Conservation (phyloP, 2,797 vertebrate genomes). For the Mareca penelope region DNA sequence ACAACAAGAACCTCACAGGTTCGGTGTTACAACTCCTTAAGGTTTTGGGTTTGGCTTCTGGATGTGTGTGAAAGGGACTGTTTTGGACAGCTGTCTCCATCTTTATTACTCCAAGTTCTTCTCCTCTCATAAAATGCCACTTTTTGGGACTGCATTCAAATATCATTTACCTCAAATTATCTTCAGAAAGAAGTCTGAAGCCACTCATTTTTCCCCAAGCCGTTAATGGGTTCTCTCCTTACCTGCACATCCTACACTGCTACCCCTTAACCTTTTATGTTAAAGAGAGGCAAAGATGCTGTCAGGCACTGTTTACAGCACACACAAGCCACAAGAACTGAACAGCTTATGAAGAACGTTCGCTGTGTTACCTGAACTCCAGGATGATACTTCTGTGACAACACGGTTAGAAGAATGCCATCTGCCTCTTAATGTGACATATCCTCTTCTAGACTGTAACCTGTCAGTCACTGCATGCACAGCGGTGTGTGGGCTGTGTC, state of each 20-base stretch:
- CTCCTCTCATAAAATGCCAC: not conserved
- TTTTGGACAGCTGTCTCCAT: not conserved
- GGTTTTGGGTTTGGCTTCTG: not conserved
- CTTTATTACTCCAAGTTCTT: not conserved
- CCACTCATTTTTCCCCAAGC: not conserved
- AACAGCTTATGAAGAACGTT: not conserved
- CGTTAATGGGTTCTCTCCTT: not conserved
- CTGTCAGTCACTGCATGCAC: accelerated
- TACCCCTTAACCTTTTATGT: not conserved
- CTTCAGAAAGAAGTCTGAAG: not conserved
- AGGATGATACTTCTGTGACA: not conserved
- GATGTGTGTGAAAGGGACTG: not conserved
- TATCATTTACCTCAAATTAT: not conserved
- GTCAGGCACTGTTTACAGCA: accelerated
- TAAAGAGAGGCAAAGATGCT: not conserved
- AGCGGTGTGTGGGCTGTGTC: not conserved
- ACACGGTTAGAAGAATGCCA: not conserved
- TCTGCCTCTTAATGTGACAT: not conserved
- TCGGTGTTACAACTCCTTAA: not conserved
- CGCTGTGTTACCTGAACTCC: not conserved
- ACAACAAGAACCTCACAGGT: not conserved
- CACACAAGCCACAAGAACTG: not conserved
- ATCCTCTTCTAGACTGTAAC: not conserved
- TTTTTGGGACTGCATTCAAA: not conserved
- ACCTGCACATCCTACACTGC: not conserved